These are phyloP conservation scores for Caenorhabditis briggsae DNA, from an alignment of 1,140 invertebrate species.

Conservation along the genomic window DNA sequence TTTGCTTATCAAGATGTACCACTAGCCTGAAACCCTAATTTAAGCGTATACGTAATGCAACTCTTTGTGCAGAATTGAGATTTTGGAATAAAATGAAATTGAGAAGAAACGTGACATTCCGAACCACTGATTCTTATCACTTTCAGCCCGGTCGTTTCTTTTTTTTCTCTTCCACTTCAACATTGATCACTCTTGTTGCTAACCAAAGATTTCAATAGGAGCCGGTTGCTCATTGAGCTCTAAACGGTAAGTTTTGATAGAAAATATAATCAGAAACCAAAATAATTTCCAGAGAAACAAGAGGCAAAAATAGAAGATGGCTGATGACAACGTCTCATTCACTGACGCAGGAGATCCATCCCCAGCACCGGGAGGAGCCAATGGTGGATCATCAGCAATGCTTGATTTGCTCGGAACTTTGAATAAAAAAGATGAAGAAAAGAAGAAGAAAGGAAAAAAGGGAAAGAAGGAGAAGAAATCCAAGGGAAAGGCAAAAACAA, in stretches of 20 bases:
- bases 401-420: background rate
- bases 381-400: conserved; percentile 40
- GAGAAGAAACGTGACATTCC: too few relatives aligned
- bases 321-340: conserved; percentile 37
- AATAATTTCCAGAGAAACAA: conserved; percentile 22
- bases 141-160: too few relatives aligned
- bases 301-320: conserved; percentile 28
- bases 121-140: too few relatives aligned
- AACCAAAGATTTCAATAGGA: conserved; percentile 3
- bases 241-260: background rate
- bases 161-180: too few relatives aligned
- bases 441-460: background rate
- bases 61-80: too few relatives aligned
- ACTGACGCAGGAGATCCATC: conserved; percentile 29
- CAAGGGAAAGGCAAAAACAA: background rate
- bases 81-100: too few relatives aligned
- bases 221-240: conserved; percentile 47
- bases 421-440: conserved; percentile 21
- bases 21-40: background rate
- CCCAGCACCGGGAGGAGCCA: background rate
- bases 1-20: conserved; percentile 2
- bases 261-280: background rate
- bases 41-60: too few relatives aligned
- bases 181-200: too few relatives aligned
- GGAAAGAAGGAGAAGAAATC: background rate